A percentile compares a stretch with the other conserved stretches of the same genome.
phyloP scores from a whole-genome alignment of 1,140 invertebrate species.

The Cecropterus lyciades region DNA sequence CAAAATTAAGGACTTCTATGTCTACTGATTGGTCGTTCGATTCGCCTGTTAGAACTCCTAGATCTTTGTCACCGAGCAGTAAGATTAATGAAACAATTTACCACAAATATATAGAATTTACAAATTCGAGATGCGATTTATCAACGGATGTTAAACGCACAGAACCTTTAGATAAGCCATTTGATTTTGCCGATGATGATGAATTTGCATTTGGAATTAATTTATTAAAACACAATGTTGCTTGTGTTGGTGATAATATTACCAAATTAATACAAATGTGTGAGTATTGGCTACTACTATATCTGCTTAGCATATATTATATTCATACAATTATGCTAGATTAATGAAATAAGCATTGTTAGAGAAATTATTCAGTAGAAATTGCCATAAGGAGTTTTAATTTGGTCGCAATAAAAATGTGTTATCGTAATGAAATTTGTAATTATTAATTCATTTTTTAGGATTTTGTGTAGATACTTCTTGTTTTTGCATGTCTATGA shows the following conservation, averaged over 20 bases:
- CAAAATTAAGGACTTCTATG: slow-evolving; percentile 48
- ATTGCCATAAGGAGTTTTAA: too few relatives aligned
- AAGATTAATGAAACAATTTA: slow-evolving; percentile 63
- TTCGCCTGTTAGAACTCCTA: slow-evolving; percentile 46
- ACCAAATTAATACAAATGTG: slow-evolving; percentile 76
- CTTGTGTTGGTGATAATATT: slow-evolving; percentile 72
- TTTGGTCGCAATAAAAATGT: too few relatives aligned
- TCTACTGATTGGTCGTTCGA: slow-evolving; percentile 53
- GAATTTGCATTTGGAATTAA: slow-evolving; percentile 74
- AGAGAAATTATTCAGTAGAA: too few relatives aligned
- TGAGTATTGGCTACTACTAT: too few relatives aligned
- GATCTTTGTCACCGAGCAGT: slow-evolving; percentile 53
- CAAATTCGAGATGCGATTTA: slow-evolving; percentile 64
- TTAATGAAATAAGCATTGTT: too few relatives aligned
- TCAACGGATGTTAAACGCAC: slow-evolving; percentile 51
- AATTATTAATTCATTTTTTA: too few relatives aligned
- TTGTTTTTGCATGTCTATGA: too few relatives aligned
- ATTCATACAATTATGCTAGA: too few relatives aligned
- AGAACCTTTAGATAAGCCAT: slow-evolving; percentile 64
- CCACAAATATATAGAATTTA: slow-evolving; percentile 64
- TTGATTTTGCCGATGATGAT: slow-evolving; percentile 73
- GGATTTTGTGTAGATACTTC: too few relatives aligned
- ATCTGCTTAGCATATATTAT: too few relatives aligned
- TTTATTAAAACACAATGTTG: slow-evolving; percentile 71
- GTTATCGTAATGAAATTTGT: too few relatives aligned